Conservation (phyloP, 2,888 invertebrate species). For the Abrostola triplasia region DNA sequence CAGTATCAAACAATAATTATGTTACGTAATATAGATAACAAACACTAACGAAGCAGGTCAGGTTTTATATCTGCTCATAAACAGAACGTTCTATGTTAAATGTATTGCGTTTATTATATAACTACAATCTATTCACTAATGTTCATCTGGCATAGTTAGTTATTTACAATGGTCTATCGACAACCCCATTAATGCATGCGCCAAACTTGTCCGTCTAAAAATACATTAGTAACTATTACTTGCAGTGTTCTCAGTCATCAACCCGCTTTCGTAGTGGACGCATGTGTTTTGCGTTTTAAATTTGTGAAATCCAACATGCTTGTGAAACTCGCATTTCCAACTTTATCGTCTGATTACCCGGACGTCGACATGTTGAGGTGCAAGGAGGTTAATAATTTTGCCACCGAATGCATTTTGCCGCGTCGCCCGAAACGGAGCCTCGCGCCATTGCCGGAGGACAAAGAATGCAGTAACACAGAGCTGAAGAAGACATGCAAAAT, state of each 20-base stretch:
- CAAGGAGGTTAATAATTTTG: constrained; percentile 75
- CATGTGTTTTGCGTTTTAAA: constrained; percentile 59
- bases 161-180: constrained; percentile 55
- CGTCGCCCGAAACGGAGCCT: constrained; percentile 75
- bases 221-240: constrained; percentile 51
- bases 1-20: constrained; percentile 14
- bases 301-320: constrained; percentile 64
- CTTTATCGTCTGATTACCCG: constrained; percentile 67
- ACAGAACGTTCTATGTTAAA: not conserved
- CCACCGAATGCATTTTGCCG: constrained; percentile 79
- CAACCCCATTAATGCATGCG: constrained; percentile 53
- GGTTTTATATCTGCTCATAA: constrained; percentile 2
- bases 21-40: constrained; percentile 28
- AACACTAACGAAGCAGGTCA: constrained; percentile 32
- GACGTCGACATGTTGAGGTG: constrained; percentile 80
- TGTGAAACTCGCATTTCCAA: constrained; percentile 75
- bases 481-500: constrained; percentile 71
- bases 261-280: constrained; percentile 62
- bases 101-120: not conserved
- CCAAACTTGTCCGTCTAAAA: constrained; percentile 57
- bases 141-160: constrained; percentile 45
- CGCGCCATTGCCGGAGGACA: constrained; percentile 81
- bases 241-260: constrained; percentile 53
- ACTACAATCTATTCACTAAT: constrained; percentile 22
- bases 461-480: constrained; percentile 78